Evolutionary conservation across 2,888 invertebrate species (phyloP).

Genomic region (Latrodectus elegans): DNA sequence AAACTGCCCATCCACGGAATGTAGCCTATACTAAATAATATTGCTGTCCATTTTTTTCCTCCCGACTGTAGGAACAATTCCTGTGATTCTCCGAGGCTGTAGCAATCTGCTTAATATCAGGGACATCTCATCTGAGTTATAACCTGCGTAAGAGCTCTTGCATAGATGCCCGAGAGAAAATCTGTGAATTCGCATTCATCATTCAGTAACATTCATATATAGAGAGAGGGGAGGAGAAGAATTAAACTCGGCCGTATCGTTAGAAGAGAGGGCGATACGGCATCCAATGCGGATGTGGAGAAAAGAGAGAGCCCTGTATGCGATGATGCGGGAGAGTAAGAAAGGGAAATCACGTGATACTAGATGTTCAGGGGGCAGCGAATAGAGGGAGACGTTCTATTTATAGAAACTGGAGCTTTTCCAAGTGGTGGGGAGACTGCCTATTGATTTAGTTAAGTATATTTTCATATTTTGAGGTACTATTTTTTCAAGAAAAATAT

Average conservation of each 20-base stretch:
- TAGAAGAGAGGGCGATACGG: slow-evolving; percentile 26
- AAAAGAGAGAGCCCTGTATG: neutral
- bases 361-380: neutral
- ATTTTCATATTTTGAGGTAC: neutral
- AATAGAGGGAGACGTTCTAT: slow-evolving; percentile 39
- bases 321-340: neutral
- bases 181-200: slow-evolving; percentile 31
- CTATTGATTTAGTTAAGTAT: slow-evolving; percentile 42
- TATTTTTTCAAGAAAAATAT: neutral
- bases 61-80: neutral
- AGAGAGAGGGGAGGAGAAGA: neutral
- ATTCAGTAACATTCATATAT: slow-evolving; percentile 33
- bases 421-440: slow-evolving; percentile 15
- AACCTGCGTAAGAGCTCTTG: slow-evolving; percentile 11
- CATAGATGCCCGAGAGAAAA: neutral
- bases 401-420: slow-evolving; percentile 47
- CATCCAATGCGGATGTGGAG: neutral
- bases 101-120: slow-evolving; percentile 29
- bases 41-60: neutral
- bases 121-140: slow-evolving; percentile 20
- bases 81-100: neutral
- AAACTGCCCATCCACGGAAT: neutral
- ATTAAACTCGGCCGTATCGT: slow-evolving; percentile 30
- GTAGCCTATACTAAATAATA: neutral
- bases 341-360: neutral